Base-by-base conservation (phyloP, 2,888 invertebrate genomes). In the Cerastis rubricosa region DNA sequence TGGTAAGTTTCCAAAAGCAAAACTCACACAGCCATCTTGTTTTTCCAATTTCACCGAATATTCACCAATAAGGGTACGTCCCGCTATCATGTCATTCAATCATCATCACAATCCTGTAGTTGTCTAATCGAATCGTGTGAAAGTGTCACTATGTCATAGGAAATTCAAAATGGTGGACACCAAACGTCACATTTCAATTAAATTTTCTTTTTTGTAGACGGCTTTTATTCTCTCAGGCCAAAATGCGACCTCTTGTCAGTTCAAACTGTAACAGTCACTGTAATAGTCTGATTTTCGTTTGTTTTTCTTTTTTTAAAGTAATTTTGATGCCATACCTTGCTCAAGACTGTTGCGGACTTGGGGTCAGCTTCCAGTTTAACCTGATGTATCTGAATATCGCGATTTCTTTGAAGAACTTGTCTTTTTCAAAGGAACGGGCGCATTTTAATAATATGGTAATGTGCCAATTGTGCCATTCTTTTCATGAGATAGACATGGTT, bases 391-490 rank as follows among this genome's bases (percentile, higher is more conserved):
- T 51, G n/a, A 72, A 40, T 74, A 49, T 51, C 9, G 11, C 49
- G 25, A 47, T 73, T 47, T 29, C 29, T 67, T 67, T 73, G 29
- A 73, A 19, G 4, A 65, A 49, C 66, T 22, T 25, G 73, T 67
- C 29, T 72, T 63, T 66, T 45, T 43, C 11, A 70, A 80, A 66
- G 17, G 25, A 17, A 25, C 9, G 11, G 47, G 40, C 17, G 25
- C 11, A 43, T 12, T 49, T 81, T 54, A 43, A 78, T 71, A 71
- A 71, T 70, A 79, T 67, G 63, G n/a, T 76, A 75, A 78, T 83
- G n/a, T 17, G 12, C n/a, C 14, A 65, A 75, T 74, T 83, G 25
- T 17, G 14, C 25, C 14, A 65, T 74, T 80, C 72, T 64, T 71
- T 83, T 79, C 51, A 75, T 47, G 43, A 71, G 51, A 40, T 40